Conservation (phyloP, 2,797 vertebrate species). For the Hozukius guyotensis region DNA sequence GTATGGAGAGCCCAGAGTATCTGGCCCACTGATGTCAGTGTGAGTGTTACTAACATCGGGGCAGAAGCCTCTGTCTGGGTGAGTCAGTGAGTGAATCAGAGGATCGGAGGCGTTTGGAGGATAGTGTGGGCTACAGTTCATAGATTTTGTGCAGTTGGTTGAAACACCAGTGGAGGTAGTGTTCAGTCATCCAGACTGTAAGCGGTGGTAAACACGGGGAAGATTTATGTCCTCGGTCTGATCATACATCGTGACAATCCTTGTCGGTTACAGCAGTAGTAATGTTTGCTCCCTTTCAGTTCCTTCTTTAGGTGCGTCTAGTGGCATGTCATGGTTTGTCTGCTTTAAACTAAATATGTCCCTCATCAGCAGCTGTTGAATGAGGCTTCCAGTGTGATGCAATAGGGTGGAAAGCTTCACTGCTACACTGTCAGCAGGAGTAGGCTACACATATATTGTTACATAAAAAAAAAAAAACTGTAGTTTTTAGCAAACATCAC, state of each 20-base stretch:
- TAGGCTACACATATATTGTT: neutral
- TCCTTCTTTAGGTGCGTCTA: neutral
- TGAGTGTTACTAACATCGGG: neutral
- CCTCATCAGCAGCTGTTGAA: neutral
- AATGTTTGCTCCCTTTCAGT: neutral
- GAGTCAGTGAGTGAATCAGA: slow-evolving; percentile 16
- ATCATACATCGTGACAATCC: neutral
- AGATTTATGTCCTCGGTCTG: neutral
- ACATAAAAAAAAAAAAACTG: neutral
- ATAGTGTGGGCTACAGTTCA: neutral
- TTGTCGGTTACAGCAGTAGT: neutral
- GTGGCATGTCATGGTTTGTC: neutral
- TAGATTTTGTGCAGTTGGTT: neutral
- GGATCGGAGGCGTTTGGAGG: neutral
- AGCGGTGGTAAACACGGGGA: neutral
- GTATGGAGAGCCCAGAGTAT: neutral
- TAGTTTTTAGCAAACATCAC: neutral
- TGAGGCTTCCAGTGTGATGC: neutral
- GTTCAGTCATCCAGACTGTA: neutral
- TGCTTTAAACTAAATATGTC: neutral
- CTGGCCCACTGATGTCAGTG: neutral
- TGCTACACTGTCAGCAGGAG: neutral
- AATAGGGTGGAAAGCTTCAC: neutral
- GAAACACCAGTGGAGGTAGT: neutral
- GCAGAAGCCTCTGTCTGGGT: neutral